phyloP scores from a whole-genome alignment of 2,888 invertebrate genomes.

The Oscheius sp. region DNA sequence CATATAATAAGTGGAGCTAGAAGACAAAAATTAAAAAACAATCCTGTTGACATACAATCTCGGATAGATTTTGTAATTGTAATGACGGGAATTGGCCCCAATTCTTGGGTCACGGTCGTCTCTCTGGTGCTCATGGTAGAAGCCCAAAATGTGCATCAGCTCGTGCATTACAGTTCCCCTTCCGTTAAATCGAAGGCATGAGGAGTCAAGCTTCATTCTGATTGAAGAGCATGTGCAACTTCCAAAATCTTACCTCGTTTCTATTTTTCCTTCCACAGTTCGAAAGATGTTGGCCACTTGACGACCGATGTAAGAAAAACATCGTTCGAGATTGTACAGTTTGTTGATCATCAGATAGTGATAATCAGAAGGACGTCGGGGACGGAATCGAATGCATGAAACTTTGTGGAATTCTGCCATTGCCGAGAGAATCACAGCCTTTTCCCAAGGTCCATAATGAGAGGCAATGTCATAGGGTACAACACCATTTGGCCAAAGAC shows the following conservation, averaged over 20 bases:
- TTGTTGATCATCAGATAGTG: constrained; percentile 53
- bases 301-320: constrained; percentile 52
- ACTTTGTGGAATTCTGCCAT: constrained; percentile 49
- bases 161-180: constrained; percentile 53
- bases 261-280: constrained; percentile 43
- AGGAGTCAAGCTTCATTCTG: constrained; percentile 51
- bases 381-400: constrained; percentile 50
- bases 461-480: constrained; percentile 52
- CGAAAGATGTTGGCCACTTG: constrained; percentile 46
- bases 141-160: constrained; percentile 55
- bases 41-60: constrained; percentile 18
- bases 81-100: constrained; percentile 39
- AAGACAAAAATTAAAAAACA: not conserved
- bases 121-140: constrained; percentile 55
- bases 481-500: constrained; percentile 47
- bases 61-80: constrained; percentile 52
- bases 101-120: constrained; percentile 51
- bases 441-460: constrained; percentile 43
- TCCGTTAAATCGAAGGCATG: constrained; percentile 47
- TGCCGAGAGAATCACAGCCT: constrained; percentile 40
- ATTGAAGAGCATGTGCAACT: not conserved
- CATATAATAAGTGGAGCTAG: constrained; percentile 46
- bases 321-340: constrained; percentile 45
- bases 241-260: constrained; percentile 32
- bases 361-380: constrained; percentile 35